Evolutionary conservation across 2,888 invertebrate species (phyloP), one percentile per base, ranked within the genome.

Genomic region (Chymomyza caudatula): DNA sequence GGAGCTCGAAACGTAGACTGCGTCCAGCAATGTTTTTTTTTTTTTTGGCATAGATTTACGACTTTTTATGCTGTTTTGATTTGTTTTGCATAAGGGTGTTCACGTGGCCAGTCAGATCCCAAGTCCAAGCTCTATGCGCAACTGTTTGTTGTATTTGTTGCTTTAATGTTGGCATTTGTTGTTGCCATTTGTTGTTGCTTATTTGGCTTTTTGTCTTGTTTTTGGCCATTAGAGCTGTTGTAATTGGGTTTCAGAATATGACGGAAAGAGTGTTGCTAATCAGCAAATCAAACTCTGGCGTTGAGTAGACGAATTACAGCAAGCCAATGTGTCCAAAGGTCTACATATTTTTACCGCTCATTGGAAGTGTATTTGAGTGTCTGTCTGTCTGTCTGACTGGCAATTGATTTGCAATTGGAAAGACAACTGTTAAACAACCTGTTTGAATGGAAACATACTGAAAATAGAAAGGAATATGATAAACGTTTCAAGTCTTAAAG

Each of bases 221-320:
- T 68, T 59, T 68, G 61, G 58, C 63, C 51, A 49, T 57, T 67
- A 51, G 19, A 47, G 22, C 22, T 42, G 69, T 83, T 85, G 83
- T 86, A 86, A 83, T 76, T 78, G 85, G 77, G 74, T 82, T 72
- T 84, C 71, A 82, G 83, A 87, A 88, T 83, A 86, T 88, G 88
- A 86, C 87, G 86, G 87, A 88, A 86, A 86, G 78, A 79, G 77
- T 87, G 85, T 79, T 83, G 87, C 85, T 88, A 87, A 88, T 88
- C 86, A 87, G 87, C 87, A 87, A 87, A 88, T 88, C 83, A 78
- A 68, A 85, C 77, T 85, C 68, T 76, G 71, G 85, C 76, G 77
- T 77, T 77, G 82, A 87, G 86, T 86, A 79, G 85, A 79, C 82
- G 82, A 86, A 85, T 85, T 87, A 83, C 83, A 74, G 73, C 78